These are phyloP conservation scores for Hypanus sabinus DNA, from an alignment of 2,113 vertebrate species.

Conservation along the genomic window DNA sequence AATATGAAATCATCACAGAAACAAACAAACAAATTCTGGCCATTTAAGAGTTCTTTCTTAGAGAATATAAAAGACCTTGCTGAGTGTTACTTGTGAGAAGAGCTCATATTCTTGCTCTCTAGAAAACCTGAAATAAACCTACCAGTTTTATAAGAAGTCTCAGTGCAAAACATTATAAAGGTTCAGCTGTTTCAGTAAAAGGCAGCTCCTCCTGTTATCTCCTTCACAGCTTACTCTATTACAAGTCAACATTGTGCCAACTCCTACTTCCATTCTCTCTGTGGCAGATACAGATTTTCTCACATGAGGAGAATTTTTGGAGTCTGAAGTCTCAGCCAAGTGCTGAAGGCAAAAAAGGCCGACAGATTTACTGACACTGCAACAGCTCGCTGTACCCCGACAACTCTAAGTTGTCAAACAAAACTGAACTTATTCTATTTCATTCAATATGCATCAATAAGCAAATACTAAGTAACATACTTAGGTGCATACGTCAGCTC, in stretches of 20 bases:
- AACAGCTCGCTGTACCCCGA: not conserved
- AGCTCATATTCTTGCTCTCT: not conserved
- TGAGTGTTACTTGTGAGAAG: not conserved
- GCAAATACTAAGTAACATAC: too few species aligned
- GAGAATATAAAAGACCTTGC: not conserved
- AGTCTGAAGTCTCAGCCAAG: not conserved
- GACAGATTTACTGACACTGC: not conserved
- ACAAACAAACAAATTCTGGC: not conserved
- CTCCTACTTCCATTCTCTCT: not conserved
- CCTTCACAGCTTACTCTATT: not conserved
- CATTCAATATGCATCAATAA: not conserved
- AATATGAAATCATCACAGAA: not conserved
- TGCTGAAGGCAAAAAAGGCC: not conserved
- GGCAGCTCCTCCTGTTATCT: not conserved
- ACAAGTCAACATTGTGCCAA: conserved; percentile 19
- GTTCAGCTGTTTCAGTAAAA: not conserved
- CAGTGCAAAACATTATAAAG: not conserved
- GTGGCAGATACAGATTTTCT: not conserved
- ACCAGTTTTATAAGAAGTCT: not conserved
- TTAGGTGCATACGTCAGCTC: too few species aligned
- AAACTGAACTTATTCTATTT: not conserved
- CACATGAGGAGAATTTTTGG: not conserved
- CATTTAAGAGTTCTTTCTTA: not conserved
- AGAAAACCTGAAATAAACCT: not conserved
- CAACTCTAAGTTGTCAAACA: not conserved